Base-by-base conservation (phyloP, 2,113 vertebrate genomes). In the Paramormyrops kingsleyae region DNA sequence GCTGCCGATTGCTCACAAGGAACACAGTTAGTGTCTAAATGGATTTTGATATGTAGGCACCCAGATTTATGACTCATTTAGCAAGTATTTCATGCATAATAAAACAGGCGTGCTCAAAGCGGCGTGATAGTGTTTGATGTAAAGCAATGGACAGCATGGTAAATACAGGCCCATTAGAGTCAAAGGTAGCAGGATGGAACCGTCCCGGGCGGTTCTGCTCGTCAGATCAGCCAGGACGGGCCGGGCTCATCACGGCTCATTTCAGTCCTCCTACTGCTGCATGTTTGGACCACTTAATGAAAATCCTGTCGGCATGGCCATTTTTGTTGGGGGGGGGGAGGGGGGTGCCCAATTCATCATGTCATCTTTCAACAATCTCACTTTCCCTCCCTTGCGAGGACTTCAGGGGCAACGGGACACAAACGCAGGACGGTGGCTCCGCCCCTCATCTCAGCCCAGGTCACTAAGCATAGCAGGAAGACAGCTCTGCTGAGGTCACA, bases 11-110 rank as follows among this genome's bases (percentile, higher is more conserved):
- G 52, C 31, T 42, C 5, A 24, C 52, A 35, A 31, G 52, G 8
- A 59, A 12, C 35, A 15, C 56, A 24, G 15, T 62, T 15, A 39
- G 50, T 46, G 15, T 35, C 8, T 87, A 39, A 62, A n/a, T 35
- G 39, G 59, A 19, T 44, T 39, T 15, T 27, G 87, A 47, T 42
- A 42, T 19, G 15, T 80, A 8, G 35, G 74, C 27, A 80, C 35
- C 35, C 24, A 47, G 87, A 27, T 74, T 87, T 70, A 80, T 6
- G 2, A 31, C 66, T 89, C 88, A 83, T 83, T 89, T 70, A 83
- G 35, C 1, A 77, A 56, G 66, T n/a, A 56, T 2, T 89, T 17
- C 35, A 83, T 83, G 74, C 80, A 47, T 52, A 56, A 56, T 3
- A 42, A 83, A 19, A 46, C 49, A 84, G 19, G 8, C 50, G 5